Evolutionary conservation across 2,113 vertebrate genomes (phyloP), one percentile per base, ranked within the genome.

Genomic region (Azemiops feae): DNA sequence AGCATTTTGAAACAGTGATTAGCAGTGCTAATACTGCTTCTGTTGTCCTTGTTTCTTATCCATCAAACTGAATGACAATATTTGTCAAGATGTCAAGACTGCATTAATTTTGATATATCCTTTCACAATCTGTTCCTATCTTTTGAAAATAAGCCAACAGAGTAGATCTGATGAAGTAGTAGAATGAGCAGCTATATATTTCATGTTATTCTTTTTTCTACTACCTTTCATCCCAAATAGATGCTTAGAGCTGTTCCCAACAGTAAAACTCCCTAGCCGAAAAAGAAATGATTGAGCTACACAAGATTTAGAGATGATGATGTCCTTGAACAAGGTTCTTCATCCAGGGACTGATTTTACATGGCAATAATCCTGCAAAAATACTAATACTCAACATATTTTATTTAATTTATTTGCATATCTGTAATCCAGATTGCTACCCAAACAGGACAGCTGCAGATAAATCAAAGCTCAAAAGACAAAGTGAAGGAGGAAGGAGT

Each of bases 381-480:
- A 12, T 10, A 55, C 11, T 89, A 39, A 50, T 87, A 52, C 47
- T 52, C 7, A 64, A 8, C 30, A 11, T 14, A 30, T 57, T 91
- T 43, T 81, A 23, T 58, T 92, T 47, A n/a, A 23, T 47, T 43
- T 50, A 50, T 55, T 12, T 92, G 55, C 55, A 60, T 52, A 88
- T 30, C 23, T 88, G 34, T 18, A 20, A 87, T 74, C 53, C 39
- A 91, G 58, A 47, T 25, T 53, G 39, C 69, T 92, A 39, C 86
- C 9, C 57, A 43, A 54, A 39, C 9, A 92, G 23, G 50, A 74
- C 58, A 69, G 45, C 91, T 88, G 58, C 34, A 54, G 58, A 88
- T 92, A 43, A 74, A 88, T 92, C 55, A 92, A 87, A 92, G 54
- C 45, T 45, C 85, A 92, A 85, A 54, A 87, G 85, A 92, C 47